Conservation (phyloP, 1,140 invertebrate genomes). For the Cyphomyrmex costatus region DNA sequence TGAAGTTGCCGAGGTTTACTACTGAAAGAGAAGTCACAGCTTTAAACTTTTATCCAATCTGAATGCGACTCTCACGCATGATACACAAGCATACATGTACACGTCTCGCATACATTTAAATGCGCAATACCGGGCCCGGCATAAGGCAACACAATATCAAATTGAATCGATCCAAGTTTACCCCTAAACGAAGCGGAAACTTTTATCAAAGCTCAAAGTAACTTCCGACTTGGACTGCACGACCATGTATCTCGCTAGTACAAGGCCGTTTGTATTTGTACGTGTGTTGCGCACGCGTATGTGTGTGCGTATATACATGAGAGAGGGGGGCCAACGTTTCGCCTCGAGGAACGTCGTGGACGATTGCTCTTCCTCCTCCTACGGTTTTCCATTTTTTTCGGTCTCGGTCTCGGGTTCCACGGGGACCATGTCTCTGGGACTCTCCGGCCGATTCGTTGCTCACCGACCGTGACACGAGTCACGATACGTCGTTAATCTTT, state of each 20-base stretch:
- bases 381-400: conserved; percentile 46
- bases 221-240: conserved; percentile 37
- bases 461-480: conserved; percentile 65
- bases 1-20: conserved; percentile 63
- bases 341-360: conserved; percentile 41
- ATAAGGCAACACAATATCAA: conserved; percentile 52
- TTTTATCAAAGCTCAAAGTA: conserved; percentile 60
- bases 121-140: neutral
- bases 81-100: conserved; percentile 5
- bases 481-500: conserved; percentile 77
- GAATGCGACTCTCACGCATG: conserved; percentile 19
- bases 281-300: neutral
- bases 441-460: conserved; percentile 60
- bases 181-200: conserved; percentile 59
- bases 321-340: conserved; percentile 28
- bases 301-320: neutral
- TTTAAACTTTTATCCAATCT: conserved; percentile 66
- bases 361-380: conserved; percentile 55
- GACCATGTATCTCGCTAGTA: neutral
- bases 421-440: conserved; percentile 65
- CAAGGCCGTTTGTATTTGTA: neutral
- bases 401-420: conserved; percentile 51
- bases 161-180: conserved; percentile 62
- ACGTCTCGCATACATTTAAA: conserved; percentile 16
- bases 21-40: conserved; percentile 44